Evolutionary conservation across 2,113 vertebrate species (phyloP), one percentile per base, ranked within the genome.

Genomic region (Seriola aureovittata): DNA sequence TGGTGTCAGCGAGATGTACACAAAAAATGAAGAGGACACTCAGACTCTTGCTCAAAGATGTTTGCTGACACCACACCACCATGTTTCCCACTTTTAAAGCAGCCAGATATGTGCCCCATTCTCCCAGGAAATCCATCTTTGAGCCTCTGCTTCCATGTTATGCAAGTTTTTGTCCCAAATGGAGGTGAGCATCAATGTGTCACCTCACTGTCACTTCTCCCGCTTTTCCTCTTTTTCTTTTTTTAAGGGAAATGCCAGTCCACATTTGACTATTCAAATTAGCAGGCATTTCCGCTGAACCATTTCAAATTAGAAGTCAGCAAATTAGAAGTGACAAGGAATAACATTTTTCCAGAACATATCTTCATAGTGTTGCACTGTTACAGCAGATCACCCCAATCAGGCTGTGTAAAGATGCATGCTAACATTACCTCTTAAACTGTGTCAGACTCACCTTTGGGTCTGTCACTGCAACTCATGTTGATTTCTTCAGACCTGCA

Each of bases 91-190:
- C 36, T 34, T 71, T 71, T 66, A 4, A 52, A 67, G 9, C n/a
- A 66, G 62, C 52, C 0, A 0, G 6, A 62, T 55, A 54, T 66
- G 59, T 75, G 36, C 13, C 68, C 21, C 38, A 42, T 12, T 8
- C 36, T 62, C 8, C 0, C 34, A 70, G 57, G 72, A 70, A 82
- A 70, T 38, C 54, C 44, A 25, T 12, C 4, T 36, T 55, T n/a
- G 14, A 73, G 69, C 63, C 57, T 64, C 40, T 7, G 9, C 63
- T 74, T 78, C 29, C 29, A 46, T 29, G 29, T 74, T 57, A 72
- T 52, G 23, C 10, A 66, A 32, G 12, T 57, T 25, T 38, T 38
- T 46, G 55, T 71, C 48, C 50, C 32, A 12, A 46, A 8, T 10
- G 16, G 57, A 71, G 9, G 17, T 14, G 58, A 7, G 23, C 58